Base-by-base conservation (phyloP, 2,113 vertebrate species). In the Acrocephalus kingi region DNA sequence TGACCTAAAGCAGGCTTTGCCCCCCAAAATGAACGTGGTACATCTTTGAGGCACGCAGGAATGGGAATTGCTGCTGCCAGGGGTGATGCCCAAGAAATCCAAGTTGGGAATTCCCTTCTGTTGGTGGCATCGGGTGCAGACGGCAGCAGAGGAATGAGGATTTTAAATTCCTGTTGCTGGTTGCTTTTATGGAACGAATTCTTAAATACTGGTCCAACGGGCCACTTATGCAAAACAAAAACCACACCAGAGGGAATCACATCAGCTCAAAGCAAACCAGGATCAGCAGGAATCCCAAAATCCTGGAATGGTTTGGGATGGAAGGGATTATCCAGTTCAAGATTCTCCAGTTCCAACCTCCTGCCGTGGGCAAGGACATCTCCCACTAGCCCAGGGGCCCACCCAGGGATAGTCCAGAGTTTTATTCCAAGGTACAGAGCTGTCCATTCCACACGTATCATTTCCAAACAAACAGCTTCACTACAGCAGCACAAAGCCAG, bases 21-120 rank as follows among this genome's bases (percentile, higher is more conserved):
- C 17, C 28, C 8, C 3, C 2, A 11, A 9, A 89, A 66, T 6
- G 5, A 67, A 31, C 0, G 2, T 2, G 3, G 11, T 17, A 31
- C 30, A 18, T 15, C 41, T 54, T 15, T n/a, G 46, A 84, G 72
- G 63, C 6, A 35, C 18, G 12, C 0, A 15, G 55, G 55, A 33
- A 74, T 4, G 28, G n/a, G 68, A 37, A 52, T 52, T 35, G 64
- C 15, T 84, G 77, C 45, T 80, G 63, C 49, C 67, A 48, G 17
- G n/a, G 35, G 39, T 19, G 76, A 77, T 45, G 46, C 7, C 55
- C 41, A 16, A 31, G 67, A 35, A 80, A 73, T 24, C 0, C 0
- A 25, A 62, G 25, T 5, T 75, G 35, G 76, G 45, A n/a, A 86
- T 59, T 43, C 33, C 54, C 31, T 86, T 75, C 20, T 79, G 49